Evolutionary conservation across 1,140 invertebrate genomes (phyloP).

Genomic region (Anastrepha obliqua): DNA sequence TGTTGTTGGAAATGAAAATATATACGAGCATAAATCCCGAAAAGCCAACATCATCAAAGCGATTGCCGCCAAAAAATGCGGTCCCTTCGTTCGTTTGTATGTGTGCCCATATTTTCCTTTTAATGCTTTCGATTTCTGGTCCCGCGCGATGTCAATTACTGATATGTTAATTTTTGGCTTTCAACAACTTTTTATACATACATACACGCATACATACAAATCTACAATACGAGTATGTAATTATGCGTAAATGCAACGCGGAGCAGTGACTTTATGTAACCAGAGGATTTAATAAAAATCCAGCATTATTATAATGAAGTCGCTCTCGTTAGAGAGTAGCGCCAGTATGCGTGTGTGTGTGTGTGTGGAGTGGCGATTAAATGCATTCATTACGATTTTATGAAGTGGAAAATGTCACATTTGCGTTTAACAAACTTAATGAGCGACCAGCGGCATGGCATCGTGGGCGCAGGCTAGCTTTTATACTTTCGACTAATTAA

Average conservation of each 20-base stretch:
- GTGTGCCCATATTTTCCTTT: neutral
- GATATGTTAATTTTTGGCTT: slow-evolving; percentile 40
- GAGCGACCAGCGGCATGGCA: neutral
- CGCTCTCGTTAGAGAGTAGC: neutral
- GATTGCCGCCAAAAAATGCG: neutral
- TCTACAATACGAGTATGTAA: neutral
- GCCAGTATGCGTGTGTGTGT: neutral
- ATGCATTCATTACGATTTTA: slow-evolving; percentile 12
- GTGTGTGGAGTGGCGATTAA: neutral
- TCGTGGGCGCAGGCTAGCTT: neutral
- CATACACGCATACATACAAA: too few relatives aligned
- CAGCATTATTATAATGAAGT: slow-evolving; percentile 22
- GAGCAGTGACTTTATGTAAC: slow-evolving; percentile 18
- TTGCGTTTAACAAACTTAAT: slow-evolving; percentile 36
- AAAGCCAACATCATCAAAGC: slow-evolving; percentile 16
- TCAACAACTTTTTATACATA: neutral
- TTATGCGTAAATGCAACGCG: slow-evolving; percentile 12
- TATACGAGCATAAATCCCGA: neutral
- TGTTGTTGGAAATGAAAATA: too few relatives aligned
- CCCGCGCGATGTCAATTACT: neutral
- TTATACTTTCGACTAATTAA: slow-evolving; percentile 7
- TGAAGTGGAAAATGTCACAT: slow-evolving; percentile 48
- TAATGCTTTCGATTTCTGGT: neutral
- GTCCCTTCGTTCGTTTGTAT: too few relatives aligned
- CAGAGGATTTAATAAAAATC: slow-evolving; percentile 15